Conservation (phyloP, 2,888 invertebrate genomes). For the Dendrolimus houi region DNA sequence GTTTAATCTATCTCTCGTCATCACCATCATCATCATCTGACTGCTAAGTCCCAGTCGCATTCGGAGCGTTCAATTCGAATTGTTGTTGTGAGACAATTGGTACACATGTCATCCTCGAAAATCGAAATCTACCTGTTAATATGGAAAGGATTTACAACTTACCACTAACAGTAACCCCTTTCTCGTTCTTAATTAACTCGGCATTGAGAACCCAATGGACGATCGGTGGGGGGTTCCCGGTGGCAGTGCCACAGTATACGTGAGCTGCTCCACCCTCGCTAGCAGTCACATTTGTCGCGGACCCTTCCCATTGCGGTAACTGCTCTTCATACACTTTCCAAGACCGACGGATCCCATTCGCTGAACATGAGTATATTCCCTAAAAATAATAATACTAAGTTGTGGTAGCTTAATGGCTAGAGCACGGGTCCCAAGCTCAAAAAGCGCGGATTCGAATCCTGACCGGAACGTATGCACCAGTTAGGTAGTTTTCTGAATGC, state of each 20-base stretch:
- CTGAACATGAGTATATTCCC: conserved; percentile 87
- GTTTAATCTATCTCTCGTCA: too few species aligned
- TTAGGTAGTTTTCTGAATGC: too few species aligned
- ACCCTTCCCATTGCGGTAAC: conserved; percentile 72
- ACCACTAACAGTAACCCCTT: conserved; percentile 46
- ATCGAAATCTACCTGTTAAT: too few species aligned
- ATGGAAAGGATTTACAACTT: conserved; percentile 11
- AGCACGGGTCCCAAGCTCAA: too few species aligned
- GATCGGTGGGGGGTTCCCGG: conserved; percentile 84
- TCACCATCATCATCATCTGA: too few species aligned
- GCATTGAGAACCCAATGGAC: conserved; percentile 93
- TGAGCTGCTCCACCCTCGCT: conserved; percentile 63
- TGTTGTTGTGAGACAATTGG: too few species aligned
- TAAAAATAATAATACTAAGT: conserved; percentile 33
- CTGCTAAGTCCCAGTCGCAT: too few species aligned
- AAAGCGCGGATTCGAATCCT: too few species aligned
- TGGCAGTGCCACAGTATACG: conserved; percentile 75
- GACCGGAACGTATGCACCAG: too few species aligned
- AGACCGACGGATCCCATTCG: conserved; percentile 74
- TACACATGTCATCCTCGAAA: too few species aligned
- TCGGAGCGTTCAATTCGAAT: too few species aligned
- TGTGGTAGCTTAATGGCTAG: too few species aligned
- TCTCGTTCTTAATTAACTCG: conserved; percentile 74
- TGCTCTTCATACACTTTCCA: conserved; percentile 57
- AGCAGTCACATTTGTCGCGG: conserved; percentile 65